Base-by-base conservation (phyloP, 2,113 vertebrate species). In the Xenus cinereus region DNA sequence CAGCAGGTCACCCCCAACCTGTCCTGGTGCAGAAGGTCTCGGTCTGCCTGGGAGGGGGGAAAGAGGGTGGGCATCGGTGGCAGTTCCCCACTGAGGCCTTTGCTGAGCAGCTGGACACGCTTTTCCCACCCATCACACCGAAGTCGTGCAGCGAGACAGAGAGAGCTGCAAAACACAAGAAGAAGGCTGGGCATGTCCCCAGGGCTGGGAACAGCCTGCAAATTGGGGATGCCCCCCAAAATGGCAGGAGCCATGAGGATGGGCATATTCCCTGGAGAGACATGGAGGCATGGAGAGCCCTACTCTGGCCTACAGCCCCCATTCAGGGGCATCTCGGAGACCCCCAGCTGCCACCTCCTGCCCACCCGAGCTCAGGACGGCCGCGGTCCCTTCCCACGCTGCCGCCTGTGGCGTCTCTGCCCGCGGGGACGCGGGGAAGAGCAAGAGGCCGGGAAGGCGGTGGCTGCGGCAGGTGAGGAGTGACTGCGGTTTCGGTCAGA, bases 241-340 rank as follows among this genome's bases (percentile, higher is more conserved):
- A 48, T 5, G 24, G 39, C 64, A 39, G 59, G 12, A 77, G 26
- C 18, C 45, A 24, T 6, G 3, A 8, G 37, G 41, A 23, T 4
- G 5, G 50, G 50, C 20, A 3, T 3, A 1, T 0, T 2, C 32
- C 74, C 22, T 0, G 7, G 15, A 66, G 24, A 48, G 33, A 12
- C 1, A 3, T 1, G 14, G 45, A 3, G 30, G 12, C 43, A 69
- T 1, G 0, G 10, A 30, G 50, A 66, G 39, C 53, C 27, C 21
- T 1, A 1, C 5, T 41, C 48, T 26, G 46, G 46, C 46, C 46
- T 48, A 48, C 9, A 0, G 51, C 37, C n/a, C 54, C 20, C 30
- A 12, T 0, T 26, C 45, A 9, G 39, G 37, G 27, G 5, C 73
- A 15, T 5, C 78, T 18, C 12, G 0, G 71, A 28, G 82, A 37